Conservation (phyloP, 2,797 vertebrate genomes). For the Sylvia borin region DNA sequence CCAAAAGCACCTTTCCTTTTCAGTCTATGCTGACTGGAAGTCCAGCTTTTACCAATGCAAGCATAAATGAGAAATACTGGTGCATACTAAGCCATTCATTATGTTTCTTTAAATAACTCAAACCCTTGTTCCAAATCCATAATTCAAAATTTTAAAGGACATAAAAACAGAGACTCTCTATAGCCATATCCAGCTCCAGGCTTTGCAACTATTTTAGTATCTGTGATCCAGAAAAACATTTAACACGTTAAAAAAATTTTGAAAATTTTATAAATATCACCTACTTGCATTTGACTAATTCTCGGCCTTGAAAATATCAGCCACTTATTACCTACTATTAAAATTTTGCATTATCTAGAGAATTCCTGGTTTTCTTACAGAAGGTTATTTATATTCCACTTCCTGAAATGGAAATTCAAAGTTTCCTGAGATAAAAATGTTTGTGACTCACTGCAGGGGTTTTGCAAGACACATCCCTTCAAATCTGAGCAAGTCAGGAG, state of each 20-base stretch:
- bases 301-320: not conserved
- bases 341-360: not conserved
- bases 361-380: not conserved
- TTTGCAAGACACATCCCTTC: conserved; percentile 7
- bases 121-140: not conserved
- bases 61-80: not conserved
- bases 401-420: conserved; percentile 34
- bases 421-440: conserved; percentile 9
- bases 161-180: not conserved
- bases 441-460: conserved; percentile 1
- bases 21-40: not conserved
- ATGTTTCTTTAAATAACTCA: not conserved
- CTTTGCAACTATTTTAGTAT: not conserved
- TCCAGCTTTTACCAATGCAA: not conserved
- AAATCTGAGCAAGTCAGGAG: not conserved
- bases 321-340: not conserved
- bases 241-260: not conserved
- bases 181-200: not conserved
- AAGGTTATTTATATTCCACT: conserved; percentile 28
- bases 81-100: not conserved
- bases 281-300: not conserved
- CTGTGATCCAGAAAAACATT: not conserved
- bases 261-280: not conserved
- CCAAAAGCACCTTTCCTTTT: not conserved
- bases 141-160: not conserved